A percentile compares a stretch with the other conserved stretches of the same genome.
Evolutionary conservation across 1,140 invertebrate species (phyloP).

Genomic region (Planococcus citri): DNA sequence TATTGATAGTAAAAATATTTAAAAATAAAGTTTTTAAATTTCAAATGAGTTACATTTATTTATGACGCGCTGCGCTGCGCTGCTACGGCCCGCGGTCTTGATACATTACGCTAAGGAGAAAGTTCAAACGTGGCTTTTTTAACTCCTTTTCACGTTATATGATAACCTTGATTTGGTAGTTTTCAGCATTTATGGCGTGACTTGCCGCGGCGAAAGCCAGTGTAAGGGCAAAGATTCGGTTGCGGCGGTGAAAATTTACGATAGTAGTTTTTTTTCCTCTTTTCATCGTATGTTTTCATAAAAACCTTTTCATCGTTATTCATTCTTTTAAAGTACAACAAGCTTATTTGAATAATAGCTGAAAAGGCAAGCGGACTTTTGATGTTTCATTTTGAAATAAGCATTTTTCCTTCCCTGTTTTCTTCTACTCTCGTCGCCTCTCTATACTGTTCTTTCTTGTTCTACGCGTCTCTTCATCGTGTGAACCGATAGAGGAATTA

Average conservation of each 20-base stretch:
- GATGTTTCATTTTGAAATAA: neutral
- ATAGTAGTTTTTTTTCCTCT: neutral
- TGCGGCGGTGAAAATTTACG: conserved; percentile 5
- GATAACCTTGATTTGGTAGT: conserved; percentile 2
- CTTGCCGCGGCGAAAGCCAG: neutral
- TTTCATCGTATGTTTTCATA: conserved; percentile 3
- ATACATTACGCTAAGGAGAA: neutral
- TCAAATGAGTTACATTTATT: conserved; percentile 4
- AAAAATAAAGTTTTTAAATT: conserved; percentile 5
- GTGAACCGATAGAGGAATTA: too few species aligned
- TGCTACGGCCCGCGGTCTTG: neutral
- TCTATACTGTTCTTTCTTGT: too few species aligned
- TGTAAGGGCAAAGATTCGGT: neutral
- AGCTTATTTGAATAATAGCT: neutral
- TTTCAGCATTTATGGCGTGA: conserved; percentile 1
- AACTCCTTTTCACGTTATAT: neutral
- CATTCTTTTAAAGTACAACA: neutral
- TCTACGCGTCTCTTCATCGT: too few species aligned
- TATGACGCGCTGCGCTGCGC: neutral
- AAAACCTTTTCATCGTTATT: conserved; percentile 7
- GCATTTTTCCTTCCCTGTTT: too few species aligned
- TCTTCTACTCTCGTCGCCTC: too few species aligned
- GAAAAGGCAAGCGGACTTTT: neutral
- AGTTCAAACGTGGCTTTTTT: neutral
- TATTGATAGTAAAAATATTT: conserved; percentile 5